Evolutionary conservation across 2,888 invertebrate species (phyloP).

Genomic region (Abrostola triplasia): DNA sequence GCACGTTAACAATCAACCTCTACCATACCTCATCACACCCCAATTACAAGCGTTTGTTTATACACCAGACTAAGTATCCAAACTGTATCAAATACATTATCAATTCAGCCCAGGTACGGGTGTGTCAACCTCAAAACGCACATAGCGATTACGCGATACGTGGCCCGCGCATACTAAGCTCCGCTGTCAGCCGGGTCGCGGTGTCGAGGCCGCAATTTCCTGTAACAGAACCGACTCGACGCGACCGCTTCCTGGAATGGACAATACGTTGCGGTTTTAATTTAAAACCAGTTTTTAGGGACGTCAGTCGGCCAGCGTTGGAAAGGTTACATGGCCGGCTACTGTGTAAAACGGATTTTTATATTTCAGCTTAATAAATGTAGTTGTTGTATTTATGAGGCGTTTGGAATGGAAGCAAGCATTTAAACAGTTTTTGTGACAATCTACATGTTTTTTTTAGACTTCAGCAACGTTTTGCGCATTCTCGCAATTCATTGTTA

Average conservation of each 20-base stretch:
- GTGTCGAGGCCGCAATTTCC: constrained; percentile 72
- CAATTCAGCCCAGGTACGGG: constrained; percentile 53
- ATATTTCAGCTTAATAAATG: constrained; percentile 43
- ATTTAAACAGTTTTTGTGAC: constrained; percentile 17
- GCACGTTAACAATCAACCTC: constrained; percentile 17
- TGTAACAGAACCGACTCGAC: constrained; percentile 62
- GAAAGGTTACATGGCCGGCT: constrained; percentile 43
- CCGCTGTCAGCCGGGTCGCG: constrained; percentile 50
- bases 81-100: constrained; percentile 47
- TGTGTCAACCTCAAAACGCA: constrained; percentile 52
- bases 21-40: constrained; percentile 27
- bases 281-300: constrained; percentile 64
- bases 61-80: constrained; percentile 39
- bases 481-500: constrained; percentile 9
- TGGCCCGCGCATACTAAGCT: constrained; percentile 51
- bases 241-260: constrained; percentile 62
- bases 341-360: constrained; percentile 43
- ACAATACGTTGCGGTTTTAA: constrained; percentile 69
- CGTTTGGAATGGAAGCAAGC: constrained; percentile 40
- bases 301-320: constrained; percentile 44
- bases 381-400: constrained; percentile 39
- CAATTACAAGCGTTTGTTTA: constrained; percentile 35
- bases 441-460: constrained; percentile 27
- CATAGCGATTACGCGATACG: constrained; percentile 51
- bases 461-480: not conserved